Conservation (phyloP, 2,888 invertebrate species). For the Argyresthia goedartella region DNA sequence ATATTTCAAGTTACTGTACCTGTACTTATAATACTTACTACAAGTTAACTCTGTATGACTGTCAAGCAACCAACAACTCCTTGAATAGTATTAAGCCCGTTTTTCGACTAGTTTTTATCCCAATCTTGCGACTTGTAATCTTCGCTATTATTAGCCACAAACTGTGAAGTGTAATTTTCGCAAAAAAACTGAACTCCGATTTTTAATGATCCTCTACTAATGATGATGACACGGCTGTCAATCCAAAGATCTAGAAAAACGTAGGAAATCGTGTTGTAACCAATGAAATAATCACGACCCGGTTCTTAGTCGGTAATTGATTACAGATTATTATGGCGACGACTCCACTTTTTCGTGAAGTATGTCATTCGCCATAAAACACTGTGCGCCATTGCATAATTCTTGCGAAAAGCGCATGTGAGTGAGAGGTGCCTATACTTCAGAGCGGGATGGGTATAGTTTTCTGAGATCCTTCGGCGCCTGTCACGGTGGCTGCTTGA, state of each 20-base stretch:
- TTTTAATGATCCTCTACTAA: too few relatives aligned
- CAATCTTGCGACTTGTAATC: too few relatives aligned
- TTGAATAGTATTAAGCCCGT: too few relatives aligned
- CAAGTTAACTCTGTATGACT: too few relatives aligned
- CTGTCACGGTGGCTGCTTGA: slow-evolving; percentile 6
- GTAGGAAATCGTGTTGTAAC: neutral
- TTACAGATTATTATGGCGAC: neutral
- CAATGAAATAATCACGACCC: neutral
- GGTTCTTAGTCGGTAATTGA: neutral
- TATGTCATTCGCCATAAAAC: neutral
- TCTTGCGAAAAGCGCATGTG: neutral
- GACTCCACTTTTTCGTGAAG: neutral
- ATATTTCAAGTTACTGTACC: neutral
- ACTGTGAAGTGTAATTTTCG: too few relatives aligned
- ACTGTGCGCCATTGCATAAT: neutral
- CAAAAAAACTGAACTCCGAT: too few relatives aligned
- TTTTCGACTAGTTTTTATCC: too few relatives aligned
- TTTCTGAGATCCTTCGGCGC: neutral
- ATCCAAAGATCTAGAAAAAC: neutral
- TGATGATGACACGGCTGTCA: neutral
- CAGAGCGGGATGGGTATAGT: neutral
- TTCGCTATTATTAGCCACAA: too few relatives aligned
- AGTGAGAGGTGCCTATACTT: slow-evolving; percentile 4
- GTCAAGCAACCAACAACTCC: too few relatives aligned
- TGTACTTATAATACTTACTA: neutral